phyloP scores from a whole-genome alignment of 2,113 vertebrate species.

The Corythoichthys haematopterus region DNA sequence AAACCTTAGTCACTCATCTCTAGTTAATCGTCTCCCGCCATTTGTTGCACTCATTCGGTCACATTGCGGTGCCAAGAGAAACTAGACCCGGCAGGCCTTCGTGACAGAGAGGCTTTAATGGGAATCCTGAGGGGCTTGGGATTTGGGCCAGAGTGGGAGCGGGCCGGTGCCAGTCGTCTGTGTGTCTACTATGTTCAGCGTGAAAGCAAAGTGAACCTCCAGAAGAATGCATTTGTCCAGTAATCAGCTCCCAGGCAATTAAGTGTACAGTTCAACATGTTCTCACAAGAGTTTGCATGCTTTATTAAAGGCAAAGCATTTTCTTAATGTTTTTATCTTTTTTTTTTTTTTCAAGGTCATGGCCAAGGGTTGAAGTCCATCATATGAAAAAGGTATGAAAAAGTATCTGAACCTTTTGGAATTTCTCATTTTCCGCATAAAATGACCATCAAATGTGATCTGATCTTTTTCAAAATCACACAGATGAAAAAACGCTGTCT shows the following conservation, averaged over 20 bases:
- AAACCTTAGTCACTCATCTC: constrained; percentile 15
- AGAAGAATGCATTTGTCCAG: background rate
- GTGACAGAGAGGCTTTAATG: constrained; percentile 24
- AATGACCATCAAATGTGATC: too few relatives aligned
- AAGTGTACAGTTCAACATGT: background rate
- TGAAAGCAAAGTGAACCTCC: background rate
- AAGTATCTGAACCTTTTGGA: too few relatives aligned
- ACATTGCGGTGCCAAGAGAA: constrained; percentile 42
- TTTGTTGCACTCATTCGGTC: constrained; percentile 22
- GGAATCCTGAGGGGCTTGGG: constrained; percentile 29
- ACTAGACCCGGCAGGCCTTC: constrained; percentile 25
- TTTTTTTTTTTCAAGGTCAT: background rate
- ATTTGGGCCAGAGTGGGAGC: constrained; percentile 30
- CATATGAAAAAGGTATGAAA: too few relatives aligned
- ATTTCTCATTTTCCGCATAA: too few relatives aligned
- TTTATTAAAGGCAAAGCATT: background rate
- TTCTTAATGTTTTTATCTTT: background rate
- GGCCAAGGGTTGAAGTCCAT: background rate
- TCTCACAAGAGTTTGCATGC: background rate
- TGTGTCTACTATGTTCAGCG: background rate
- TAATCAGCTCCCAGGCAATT: background rate
- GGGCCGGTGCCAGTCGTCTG: constrained; percentile 28
- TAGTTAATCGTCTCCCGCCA: constrained; percentile 11
- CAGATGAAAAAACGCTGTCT: too few relatives aligned
- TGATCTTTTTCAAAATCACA: too few relatives aligned